Percentiles rank a stretch among this genome's conserved stretches.
Conservation (phyloP, 2,113 vertebrate genomes). For the rat (Rattus norvegicus) region DNA sequence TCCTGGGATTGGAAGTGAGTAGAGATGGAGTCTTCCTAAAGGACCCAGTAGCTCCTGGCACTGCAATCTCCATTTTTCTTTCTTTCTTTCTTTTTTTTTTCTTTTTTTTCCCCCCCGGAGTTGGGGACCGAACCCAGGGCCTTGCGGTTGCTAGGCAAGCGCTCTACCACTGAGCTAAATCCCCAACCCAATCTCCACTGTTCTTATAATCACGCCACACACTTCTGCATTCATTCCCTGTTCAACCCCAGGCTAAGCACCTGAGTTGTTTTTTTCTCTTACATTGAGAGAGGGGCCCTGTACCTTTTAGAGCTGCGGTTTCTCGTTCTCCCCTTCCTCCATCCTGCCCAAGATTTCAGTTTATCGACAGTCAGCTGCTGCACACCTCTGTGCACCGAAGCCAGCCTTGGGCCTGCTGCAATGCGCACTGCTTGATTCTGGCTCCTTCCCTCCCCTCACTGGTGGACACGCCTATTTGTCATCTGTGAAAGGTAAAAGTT, state of each 20-base stretch:
- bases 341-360: neutral
- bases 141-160: too few species aligned
- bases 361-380: neutral
- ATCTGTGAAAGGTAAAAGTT: neutral
- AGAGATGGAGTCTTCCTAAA: neutral
- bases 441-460: neutral
- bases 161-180: too few species aligned
- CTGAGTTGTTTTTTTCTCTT: neutral
- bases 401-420: neutral
- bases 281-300: accelerated
- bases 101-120: too few species aligned
- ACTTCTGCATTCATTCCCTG: too few species aligned
- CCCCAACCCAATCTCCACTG: too few species aligned
- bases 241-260: accelerated
- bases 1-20: neutral
- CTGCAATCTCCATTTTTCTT: accelerated
- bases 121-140: too few species aligned
- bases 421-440: neutral
- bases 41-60: accelerated
- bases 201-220: accelerated
- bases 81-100: too few species aligned
- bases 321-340: neutral
- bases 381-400: neutral
- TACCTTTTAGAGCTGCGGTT: neutral
- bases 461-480: neutral